These are phyloP conservation scores for Colletes gigas DNA, from an alignment of 1,140 invertebrate genomes.

Conservation along the genomic window DNA sequence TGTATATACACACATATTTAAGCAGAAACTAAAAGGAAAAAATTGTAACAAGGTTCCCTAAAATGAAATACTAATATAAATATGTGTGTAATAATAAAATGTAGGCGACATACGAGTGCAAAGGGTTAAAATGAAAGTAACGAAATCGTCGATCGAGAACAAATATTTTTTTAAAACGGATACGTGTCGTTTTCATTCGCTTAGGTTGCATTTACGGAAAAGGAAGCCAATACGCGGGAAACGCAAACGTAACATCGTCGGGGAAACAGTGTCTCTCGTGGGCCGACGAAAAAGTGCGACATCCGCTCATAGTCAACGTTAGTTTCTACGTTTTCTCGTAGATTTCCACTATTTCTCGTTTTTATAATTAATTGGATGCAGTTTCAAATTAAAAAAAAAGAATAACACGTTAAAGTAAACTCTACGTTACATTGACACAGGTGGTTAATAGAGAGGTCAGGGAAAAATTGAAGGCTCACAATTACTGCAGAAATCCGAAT, in stretches of 20 bases:
- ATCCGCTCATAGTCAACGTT: conserved; percentile 73
- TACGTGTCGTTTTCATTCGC: too few relatives aligned
- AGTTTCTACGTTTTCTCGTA: conserved; percentile 38
- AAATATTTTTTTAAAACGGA: too few relatives aligned
- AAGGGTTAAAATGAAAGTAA: too few relatives aligned
- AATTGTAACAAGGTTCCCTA: too few relatives aligned
- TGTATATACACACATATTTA: too few relatives aligned
- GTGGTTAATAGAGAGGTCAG: conserved; percentile 66
- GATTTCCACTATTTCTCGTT: neutral
- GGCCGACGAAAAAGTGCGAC: conserved; percentile 74
- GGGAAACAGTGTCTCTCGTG: conserved; percentile 81
- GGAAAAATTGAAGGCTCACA: conserved; percentile 77
- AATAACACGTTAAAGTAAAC: too few relatives aligned
- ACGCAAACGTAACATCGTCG: conserved; percentile 79
- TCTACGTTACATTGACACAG: conserved; percentile 47
- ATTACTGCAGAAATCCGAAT: conserved; percentile 83
- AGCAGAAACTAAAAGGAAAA: too few relatives aligned
- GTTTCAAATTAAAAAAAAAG: conserved; percentile 19
- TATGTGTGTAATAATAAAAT: too few relatives aligned
- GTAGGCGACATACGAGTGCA: too few relatives aligned
- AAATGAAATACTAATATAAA: too few relatives aligned
- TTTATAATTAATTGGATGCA: neutral
- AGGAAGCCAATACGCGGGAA: conserved; percentile 80
- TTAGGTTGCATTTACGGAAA: conserved; percentile 81
- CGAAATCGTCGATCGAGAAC: too few relatives aligned